Evolutionary conservation across 2,113 vertebrate genomes (phyloP), one percentile per base, ranked within the genome.

Genomic region (Leptobrachium leishanense): DNA sequence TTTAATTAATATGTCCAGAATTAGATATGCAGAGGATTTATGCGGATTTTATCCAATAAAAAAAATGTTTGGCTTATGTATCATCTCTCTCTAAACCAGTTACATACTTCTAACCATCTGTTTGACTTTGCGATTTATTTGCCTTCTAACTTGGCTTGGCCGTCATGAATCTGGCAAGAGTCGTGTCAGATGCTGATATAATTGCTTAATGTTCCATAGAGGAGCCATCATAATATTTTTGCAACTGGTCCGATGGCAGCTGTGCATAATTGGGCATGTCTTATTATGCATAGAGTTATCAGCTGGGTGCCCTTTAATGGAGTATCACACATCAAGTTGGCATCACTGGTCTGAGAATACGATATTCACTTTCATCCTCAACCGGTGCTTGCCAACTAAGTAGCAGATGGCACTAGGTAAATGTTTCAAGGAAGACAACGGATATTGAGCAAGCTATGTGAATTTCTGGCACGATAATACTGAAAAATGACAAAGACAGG

Each of bases 171-270:
- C 78, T 81, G 71, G 78, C 78, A 74, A 74, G 73, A 43, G 64
- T 42, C 43, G 64, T 68, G 64, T 81, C 78, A 81, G 72, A 81
- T 81, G 78, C 71, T 74, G 39, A 72, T 81, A 43, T 81, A 81
- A 81, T 74, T 74, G 78, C 78, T 74, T 81, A 81, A 81, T 81
- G 78, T 81, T 68, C 64, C 78, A 74, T 81, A 68, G 53, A 68
- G 64, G 43, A 74, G 31, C 71, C 78, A 15, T 81, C 78, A 81
- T 68, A 81, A 81, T 64, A 81, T 81, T 81, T 31, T 81, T 74
- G 78, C 65, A 67, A 74, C 71, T 74, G 42, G 72, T 43, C 72
- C 67, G 78, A 72, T 81, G 78, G 72, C 69, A 74, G 72, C 78
- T 74, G 78, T 81, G 78, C 72, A 74, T 62, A 81, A 74, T 68